phyloP scores from a whole-genome alignment of 2,888 invertebrate genomes.

The Pseudanteris insignis region DNA sequence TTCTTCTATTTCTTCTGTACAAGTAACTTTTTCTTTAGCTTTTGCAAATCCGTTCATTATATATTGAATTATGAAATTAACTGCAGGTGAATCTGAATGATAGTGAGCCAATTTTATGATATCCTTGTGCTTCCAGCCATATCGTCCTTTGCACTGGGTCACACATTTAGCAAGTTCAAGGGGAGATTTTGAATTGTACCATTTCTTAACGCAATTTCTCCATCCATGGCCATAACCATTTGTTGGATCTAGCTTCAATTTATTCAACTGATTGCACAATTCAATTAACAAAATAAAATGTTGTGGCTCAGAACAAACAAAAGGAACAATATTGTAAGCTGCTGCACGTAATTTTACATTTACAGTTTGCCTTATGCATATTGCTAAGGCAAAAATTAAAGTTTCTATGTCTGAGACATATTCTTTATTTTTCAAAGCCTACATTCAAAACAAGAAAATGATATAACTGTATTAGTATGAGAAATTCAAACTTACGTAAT shows the following conservation, averaged over 20 bases:
- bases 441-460: neutral
- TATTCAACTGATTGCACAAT: conserved; percentile 68
- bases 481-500: too few relatives aligned
- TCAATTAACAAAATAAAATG: conserved; percentile 74
- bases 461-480: neutral
- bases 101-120: conserved; percentile 74
- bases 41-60: conserved; percentile 69
- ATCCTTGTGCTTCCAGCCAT: conserved; percentile 79
- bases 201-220: conserved; percentile 72
- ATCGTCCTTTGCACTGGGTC: conserved; percentile 71
- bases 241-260: conserved; percentile 49
- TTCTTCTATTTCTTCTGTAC: conserved; percentile 65
- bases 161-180: conserved; percentile 73
- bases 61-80: conserved; percentile 64
- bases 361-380: conserved; percentile 68
- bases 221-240: conserved; percentile 73
- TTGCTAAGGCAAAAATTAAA: conserved; percentile 73
- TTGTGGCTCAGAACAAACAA: conserved; percentile 73
- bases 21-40: conserved; percentile 64
- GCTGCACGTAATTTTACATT: conserved; percentile 67
- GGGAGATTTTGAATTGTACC: conserved; percentile 74
- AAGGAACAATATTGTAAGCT: conserved; percentile 68
- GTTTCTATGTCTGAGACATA: conserved; percentile 70
- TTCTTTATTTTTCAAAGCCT: conserved; percentile 49
- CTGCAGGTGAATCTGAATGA: conserved; percentile 47